Base-by-base conservation (phyloP, 2,113 vertebrate species). In the Oncorhynchus gorbuscha region DNA sequence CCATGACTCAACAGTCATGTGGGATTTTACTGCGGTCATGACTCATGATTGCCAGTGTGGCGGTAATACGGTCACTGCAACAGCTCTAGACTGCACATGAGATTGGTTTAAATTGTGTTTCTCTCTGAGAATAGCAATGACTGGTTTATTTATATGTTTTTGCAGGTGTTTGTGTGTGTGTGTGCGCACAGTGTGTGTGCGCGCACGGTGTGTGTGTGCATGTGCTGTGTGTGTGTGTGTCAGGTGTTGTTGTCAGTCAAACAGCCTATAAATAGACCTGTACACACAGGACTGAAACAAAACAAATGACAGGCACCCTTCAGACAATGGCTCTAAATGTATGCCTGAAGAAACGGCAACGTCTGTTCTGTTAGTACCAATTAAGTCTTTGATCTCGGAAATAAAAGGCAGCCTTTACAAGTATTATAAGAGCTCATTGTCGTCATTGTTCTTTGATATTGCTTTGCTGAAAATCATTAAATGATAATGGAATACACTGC, bases 391-490 rank as follows among this genome's bases (percentile, higher is more conserved):
- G 70, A 83, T 83, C 72, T 84, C 74, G 79, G 74, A 78, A 86
- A 89, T 75, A 80, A 83, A 77, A 81, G 75, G 70, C 67, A 24
- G 11, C 73, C 69, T 84, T 79, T 74, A 73, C 73, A 80, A 84
- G 75, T 73, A 84, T 82, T 81, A 82, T 73, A 82, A 88, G 72
- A 81, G 81, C 82, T 86, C 79, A 86, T 84, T 88, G 89, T 87
- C 80, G 71, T 78, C 78, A 59, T 24, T 59, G 67, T 74, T 79
- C 75, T 88, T 89, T 88, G 73, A 92, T 83, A 80, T 84, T 81
- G 76, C 76, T 82, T 87, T 89, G 79, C 80, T 75, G 35, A 74
- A 86, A 89, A 87, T 85, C 89, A 90, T 92, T 90, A 89, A 85
- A 79, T 83, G 79, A 84, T 87, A 87, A 85, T 90, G 83, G 87